Evolutionary conservation across 2,888 invertebrate species (phyloP).

Genomic region (Nemoura dubitans): DNA sequence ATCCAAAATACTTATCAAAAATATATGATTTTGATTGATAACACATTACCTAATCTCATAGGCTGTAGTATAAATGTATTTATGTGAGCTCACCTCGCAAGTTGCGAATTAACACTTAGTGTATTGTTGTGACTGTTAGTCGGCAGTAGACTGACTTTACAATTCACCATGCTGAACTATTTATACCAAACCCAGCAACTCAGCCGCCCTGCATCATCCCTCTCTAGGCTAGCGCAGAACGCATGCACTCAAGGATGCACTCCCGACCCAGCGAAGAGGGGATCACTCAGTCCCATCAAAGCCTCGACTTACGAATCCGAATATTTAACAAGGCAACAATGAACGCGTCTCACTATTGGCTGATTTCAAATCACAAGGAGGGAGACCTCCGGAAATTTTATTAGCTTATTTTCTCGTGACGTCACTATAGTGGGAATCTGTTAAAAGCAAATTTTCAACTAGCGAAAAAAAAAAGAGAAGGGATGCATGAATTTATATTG

Average conservation of each 20-base stretch:
- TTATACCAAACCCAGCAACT: constrained; percentile 21
- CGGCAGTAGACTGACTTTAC: constrained; percentile 35
- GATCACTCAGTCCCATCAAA: background rate
- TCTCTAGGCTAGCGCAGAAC: background rate
- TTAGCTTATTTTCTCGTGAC: background rate
- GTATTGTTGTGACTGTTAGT: constrained; percentile 25
- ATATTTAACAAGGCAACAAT: background rate
- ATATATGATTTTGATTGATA: background rate
- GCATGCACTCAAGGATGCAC: constrained; percentile 14
- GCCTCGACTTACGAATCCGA: background rate
- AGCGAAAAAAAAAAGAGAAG: constrained; percentile 30
- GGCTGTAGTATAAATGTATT: background rate
- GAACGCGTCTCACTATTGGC: constrained; percentile 8
- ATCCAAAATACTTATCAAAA: background rate
- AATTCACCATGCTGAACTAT: constrained; percentile 36
- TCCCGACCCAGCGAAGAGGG: background rate
- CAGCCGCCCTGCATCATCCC: constrained; percentile 10
- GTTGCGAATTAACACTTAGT: constrained; percentile 27
- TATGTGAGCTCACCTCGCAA: constrained; percentile 22
- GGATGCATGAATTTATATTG: background rate
- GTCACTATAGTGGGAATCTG: constrained; percentile 23
- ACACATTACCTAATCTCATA: background rate
- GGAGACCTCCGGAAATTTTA: constrained; percentile 23
- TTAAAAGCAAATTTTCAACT: background rate
- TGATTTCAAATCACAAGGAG: constrained; percentile 16